A percentile compares a stretch with the other conserved stretches of the same genome.
These are phyloP conservation scores for Cyclophora punctaria DNA, from an alignment of 2,888 invertebrate species.

Conservation along the genomic window DNA sequence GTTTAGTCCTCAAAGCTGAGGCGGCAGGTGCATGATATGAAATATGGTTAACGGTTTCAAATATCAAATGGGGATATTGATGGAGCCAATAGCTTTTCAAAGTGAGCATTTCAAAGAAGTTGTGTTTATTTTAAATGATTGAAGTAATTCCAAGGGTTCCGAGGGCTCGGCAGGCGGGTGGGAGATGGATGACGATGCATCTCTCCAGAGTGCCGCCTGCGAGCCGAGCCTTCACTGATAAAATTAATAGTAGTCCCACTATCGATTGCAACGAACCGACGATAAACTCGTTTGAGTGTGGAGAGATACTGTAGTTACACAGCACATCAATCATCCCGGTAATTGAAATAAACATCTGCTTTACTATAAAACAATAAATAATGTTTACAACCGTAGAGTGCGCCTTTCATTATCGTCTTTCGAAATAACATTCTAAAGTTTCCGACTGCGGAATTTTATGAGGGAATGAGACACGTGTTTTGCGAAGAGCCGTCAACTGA, in stretches of 20 bases:
- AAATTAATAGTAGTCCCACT: conserved; percentile 57
- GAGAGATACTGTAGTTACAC: conserved; percentile 40
- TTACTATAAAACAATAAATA: conserved; percentile 44
- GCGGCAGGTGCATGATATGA: conserved; percentile 42
- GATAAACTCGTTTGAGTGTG: conserved; percentile 61
- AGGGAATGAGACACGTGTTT: conserved; percentile 55
- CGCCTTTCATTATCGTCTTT: conserved; percentile 25
- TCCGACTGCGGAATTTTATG: conserved; percentile 36
- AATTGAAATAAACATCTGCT: conserved; percentile 62
- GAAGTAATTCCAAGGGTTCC: conserved; percentile 51
- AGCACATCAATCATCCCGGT: conserved; percentile 57
- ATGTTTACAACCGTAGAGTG: conserved; percentile 26
- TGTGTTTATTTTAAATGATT: conserved; percentile 65
- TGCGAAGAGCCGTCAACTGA: conserved; percentile 50
- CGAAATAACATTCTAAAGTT: conserved; percentile 23
- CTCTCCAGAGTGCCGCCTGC: conserved; percentile 37
- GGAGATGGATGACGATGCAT: conserved; percentile 61
- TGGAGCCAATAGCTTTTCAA: conserved; percentile 41
- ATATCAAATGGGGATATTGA: conserved; percentile 51
- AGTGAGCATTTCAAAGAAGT: conserved; percentile 47
- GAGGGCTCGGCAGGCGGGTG: conserved; percentile 37
- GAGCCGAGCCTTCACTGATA: conserved; percentile 42
- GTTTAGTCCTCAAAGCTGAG: conserved; percentile 5
- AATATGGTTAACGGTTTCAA: conserved; percentile 35
- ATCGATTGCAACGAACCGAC: conserved; percentile 44